A percentile compares a stretch with the other conserved stretches of the same genome.
These are phyloP conservation scores for Acanthoscelides obtectus DNA, from an alignment of 2,888 invertebrate species.

Conservation along the genomic window DNA sequence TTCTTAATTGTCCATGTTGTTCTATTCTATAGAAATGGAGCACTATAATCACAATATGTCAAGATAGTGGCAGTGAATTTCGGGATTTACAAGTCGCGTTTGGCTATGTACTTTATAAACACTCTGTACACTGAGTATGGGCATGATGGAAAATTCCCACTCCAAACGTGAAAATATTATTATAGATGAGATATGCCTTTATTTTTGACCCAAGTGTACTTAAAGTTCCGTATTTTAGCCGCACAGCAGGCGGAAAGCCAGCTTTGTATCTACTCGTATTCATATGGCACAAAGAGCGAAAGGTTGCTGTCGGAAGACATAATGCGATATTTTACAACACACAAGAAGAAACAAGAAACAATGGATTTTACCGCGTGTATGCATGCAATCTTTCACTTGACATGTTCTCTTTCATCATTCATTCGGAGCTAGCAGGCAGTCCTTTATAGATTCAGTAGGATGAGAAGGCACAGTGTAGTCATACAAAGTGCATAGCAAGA, in stretches of 20 bases:
- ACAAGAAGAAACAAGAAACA: neutral
- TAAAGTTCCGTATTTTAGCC: neutral
- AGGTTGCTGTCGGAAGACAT: neutral
- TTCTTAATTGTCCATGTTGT: too few species aligned
- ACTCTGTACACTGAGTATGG: too few species aligned
- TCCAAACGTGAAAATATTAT: too few species aligned
- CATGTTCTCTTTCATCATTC: neutral
- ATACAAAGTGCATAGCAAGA: neutral
- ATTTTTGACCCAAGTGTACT: too few species aligned
- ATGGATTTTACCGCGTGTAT: neutral
- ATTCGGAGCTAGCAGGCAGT: neutral
- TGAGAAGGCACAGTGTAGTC: neutral
- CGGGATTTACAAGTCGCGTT: too few species aligned
- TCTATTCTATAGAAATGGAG: too few species aligned
- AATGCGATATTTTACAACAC: neutral
- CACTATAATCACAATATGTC: too few species aligned
- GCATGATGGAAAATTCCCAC: too few species aligned
- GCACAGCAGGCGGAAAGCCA: neutral
- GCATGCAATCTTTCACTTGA: neutral
- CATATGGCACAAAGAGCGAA: neutral
- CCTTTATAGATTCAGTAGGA: neutral
- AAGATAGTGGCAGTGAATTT: too few species aligned
- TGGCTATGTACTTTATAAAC: too few species aligned
- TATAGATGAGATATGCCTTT: too few species aligned
- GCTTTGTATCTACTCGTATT: neutral